A percentile compares a stretch with the other conserved stretches of the same genome.
Evolutionary conservation across 2,113 vertebrate genomes (phyloP).

Genomic region (Sturnus vulgaris): DNA sequence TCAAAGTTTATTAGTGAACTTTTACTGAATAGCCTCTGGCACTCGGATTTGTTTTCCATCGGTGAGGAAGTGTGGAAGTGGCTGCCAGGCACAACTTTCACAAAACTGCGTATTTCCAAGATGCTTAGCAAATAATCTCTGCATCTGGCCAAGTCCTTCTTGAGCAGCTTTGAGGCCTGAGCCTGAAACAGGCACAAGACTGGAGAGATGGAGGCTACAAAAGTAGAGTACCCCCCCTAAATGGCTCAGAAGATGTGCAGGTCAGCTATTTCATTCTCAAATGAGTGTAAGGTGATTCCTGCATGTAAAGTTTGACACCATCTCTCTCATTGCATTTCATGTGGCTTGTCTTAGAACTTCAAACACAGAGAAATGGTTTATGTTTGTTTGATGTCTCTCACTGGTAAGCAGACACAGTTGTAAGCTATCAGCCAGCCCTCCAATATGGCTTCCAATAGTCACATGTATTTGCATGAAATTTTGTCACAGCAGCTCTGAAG

Average conservation of each 20-base stretch:
- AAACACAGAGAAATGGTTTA: not conserved
- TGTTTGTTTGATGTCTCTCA: not conserved
- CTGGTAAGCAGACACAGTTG: not conserved
- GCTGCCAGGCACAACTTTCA: conserved; percentile 53
- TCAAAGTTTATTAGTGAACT: conserved; percentile 63
- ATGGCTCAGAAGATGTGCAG: not conserved
- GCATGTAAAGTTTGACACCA: not conserved
- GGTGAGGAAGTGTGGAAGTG: conserved; percentile 7
- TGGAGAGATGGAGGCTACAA: not conserved
- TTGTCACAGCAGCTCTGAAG: not conserved
- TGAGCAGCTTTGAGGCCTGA: conserved; percentile 32
- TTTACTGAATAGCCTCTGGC: conserved; percentile 62
- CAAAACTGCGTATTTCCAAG: conserved; percentile 51
- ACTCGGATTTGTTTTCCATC: conserved; percentile 55
- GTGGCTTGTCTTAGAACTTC: not conserved
- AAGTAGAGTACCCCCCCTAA: not conserved
- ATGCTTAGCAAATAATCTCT: conserved; percentile 38
- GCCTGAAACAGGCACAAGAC: not conserved
- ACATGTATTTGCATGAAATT: not conserved
- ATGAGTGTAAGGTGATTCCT: not conserved
- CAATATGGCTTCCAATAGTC: not conserved
- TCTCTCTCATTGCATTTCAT: not conserved
- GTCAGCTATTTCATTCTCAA: not conserved
- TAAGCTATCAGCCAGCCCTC: not conserved
- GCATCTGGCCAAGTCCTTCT: not conserved